A percentile compares a stretch with the other conserved stretches of the same genome.
Evolutionary conservation across 1,140 invertebrate genomes (phyloP).

Genomic region (Goniozus legneri): DNA sequence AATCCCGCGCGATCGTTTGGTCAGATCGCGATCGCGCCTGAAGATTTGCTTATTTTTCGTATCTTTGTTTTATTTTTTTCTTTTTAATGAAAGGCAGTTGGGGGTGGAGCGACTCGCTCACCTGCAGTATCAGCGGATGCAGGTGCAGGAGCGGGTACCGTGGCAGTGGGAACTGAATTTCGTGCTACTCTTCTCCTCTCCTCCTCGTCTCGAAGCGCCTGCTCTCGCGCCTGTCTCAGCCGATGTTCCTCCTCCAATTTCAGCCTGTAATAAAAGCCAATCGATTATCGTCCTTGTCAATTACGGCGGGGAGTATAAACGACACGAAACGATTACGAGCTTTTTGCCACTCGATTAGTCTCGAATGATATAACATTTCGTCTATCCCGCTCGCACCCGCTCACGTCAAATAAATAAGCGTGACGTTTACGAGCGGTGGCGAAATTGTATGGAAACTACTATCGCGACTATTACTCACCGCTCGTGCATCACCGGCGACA

Average conservation of each 20-base stretch:
- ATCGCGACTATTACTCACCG: too few relatives aligned
- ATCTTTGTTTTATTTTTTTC: conserved; percentile 16
- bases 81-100: conserved; percentile 52
- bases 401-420: too few relatives aligned
- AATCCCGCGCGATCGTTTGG: conserved; percentile 6
- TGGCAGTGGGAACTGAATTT: conserved; percentile 52
- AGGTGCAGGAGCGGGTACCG: conserved; percentile 46
- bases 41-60: too few relatives aligned
- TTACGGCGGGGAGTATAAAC: too few relatives aligned
- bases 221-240: conserved; percentile 56
- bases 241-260: conserved; percentile 68
- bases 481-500: conserved; percentile 60
- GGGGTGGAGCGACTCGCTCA: conserved; percentile 54
- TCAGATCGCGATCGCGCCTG: conserved; percentile 17
- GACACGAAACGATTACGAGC: too few relatives aligned
- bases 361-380: too few relatives aligned
- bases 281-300: too few relatives aligned
- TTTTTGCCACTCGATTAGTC: too few relatives aligned
- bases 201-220: conserved; percentile 51
- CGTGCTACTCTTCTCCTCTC: conserved; percentile 56
- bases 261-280: conserved; percentile 44
- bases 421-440: too few relatives aligned
- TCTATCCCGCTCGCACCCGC: too few relatives aligned
- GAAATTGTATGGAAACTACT: too few relatives aligned
- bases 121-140: conserved; percentile 50